Evolutionary conservation across 2,113 vertebrate genomes (phyloP).

Genomic region (Trogon melanurus): DNA sequence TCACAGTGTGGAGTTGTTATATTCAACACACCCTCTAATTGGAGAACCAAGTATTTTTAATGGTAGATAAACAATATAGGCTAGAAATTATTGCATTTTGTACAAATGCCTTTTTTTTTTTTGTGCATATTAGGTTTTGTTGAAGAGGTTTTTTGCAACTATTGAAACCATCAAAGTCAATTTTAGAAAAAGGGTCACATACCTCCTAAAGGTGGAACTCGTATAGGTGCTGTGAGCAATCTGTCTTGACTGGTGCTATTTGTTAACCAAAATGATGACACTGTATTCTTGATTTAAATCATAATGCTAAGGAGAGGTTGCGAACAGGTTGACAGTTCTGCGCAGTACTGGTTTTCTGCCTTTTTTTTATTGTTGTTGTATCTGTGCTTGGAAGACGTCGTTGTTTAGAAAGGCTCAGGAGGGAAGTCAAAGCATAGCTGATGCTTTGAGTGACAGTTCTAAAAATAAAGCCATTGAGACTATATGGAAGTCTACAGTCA

Average conservation of each 20-base stretch:
- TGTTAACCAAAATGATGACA: slow-evolving; percentile 36
- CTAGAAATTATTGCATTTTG: not conserved
- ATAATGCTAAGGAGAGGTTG: slow-evolving; percentile 19
- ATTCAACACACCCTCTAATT: not conserved
- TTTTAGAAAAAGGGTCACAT: not conserved
- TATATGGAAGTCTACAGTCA: not conserved
- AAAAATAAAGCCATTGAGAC: not conserved
- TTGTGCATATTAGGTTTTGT: not conserved
- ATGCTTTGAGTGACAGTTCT: not conserved
- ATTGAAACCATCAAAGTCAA: not conserved
- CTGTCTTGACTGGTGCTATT: not conserved
- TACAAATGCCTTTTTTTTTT: not conserved
- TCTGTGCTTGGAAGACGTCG: not conserved
- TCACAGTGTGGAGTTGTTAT: not conserved
- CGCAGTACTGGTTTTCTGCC: not conserved
- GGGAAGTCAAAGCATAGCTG: not conserved
- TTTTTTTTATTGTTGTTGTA: not conserved
- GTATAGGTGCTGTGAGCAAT: not conserved
- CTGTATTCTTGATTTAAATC: slow-evolving; percentile 40
- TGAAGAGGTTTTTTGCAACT: not conserved
- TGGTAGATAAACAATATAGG: not conserved
- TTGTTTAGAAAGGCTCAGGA: not conserved
- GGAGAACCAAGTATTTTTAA: not conserved
- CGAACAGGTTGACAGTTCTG: slow-evolving; percentile 46
- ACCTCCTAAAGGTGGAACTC: not conserved